A percentile compares a stretch with the other conserved stretches of the same genome.
Evolutionary conservation across 2,113 vertebrate species (phyloP).

Genomic region (Oxyruncus cristatus): DNA sequence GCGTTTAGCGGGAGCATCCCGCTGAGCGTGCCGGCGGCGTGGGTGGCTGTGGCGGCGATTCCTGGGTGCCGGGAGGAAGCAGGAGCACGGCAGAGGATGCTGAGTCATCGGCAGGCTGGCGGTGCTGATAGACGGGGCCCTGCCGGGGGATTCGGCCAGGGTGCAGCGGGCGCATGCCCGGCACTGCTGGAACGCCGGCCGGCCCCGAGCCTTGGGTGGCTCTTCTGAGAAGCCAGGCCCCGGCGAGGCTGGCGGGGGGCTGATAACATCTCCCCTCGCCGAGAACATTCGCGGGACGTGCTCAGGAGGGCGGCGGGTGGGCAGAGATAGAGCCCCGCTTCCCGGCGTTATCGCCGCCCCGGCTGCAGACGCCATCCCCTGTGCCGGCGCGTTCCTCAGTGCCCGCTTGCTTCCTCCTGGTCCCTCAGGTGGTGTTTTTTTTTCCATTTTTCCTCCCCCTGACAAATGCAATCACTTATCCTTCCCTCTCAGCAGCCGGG

Average conservation of each 20-base stretch:
- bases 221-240: conserved; percentile 1
- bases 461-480: background rate
- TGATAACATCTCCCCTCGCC: conserved; percentile 47
- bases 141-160: background rate
- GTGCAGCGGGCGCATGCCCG: background rate
- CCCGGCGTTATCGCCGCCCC: background rate
- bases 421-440: background rate
- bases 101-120: conserved; percentile 83
- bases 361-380: background rate
- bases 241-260: background rate
- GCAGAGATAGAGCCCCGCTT: conserved; percentile 38
- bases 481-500: background rate
- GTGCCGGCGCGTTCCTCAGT: background rate
- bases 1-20: background rate
- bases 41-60: background rate
- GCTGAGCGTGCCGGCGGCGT: background rate
- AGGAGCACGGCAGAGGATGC: conserved; percentile 66
- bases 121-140: conserved; percentile 73
- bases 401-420: background rate
- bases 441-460: background rate
- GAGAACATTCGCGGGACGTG: background rate
- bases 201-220: background rate
- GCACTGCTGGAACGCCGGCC: fast-evolving
- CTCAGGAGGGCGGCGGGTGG: conserved; percentile 3
- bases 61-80: conserved; percentile 61